A percentile compares a stretch with the other conserved stretches of the same genome.
Conservation (phyloP, 2,888 invertebrate genomes). For the Cancer borealis region DNA sequence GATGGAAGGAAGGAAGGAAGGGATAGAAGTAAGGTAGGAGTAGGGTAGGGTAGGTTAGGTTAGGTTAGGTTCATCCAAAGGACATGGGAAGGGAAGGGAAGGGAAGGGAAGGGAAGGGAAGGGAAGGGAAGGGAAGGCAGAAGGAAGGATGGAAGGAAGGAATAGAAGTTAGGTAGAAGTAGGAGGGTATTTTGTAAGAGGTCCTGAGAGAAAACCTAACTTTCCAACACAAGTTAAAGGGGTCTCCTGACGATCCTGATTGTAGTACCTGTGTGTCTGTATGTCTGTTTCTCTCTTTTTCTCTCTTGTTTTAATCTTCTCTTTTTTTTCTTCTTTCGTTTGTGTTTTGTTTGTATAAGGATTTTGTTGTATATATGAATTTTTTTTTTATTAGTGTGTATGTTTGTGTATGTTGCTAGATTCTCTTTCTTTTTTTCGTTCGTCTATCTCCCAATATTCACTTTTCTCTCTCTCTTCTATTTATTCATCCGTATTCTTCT, state of each 20-base stretch:
- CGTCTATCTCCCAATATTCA: neutral
- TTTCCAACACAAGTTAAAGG: neutral
- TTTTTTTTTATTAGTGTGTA: neutral
- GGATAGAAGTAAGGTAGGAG: neutral
- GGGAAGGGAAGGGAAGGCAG: neutral
- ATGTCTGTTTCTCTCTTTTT: neutral
- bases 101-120: neutral
- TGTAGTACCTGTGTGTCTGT: neutral
- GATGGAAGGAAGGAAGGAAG: neutral
- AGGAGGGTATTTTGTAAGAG: neutral
- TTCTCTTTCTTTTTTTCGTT: neutral
- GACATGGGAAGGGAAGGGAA: conserved; percentile 21
- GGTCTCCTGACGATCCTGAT: neutral
- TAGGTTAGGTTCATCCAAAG: too few relatives aligned
- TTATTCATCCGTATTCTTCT: neutral
- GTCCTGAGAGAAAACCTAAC: neutral
- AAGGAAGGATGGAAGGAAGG: neutral
- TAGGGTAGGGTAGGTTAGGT: neutral
- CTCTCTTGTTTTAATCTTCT: neutral
- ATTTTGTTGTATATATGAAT: too few relatives aligned
- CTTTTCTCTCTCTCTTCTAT: neutral
- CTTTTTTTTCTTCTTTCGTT: neutral
- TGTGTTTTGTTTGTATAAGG: neutral
- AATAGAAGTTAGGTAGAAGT: neutral
- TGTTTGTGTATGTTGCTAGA: neutral